Evolutionary conservation across 1,140 invertebrate genomes (phyloP), one percentile per base, ranked within the genome.

Genomic region (Lordiphosa collinella): DNA sequence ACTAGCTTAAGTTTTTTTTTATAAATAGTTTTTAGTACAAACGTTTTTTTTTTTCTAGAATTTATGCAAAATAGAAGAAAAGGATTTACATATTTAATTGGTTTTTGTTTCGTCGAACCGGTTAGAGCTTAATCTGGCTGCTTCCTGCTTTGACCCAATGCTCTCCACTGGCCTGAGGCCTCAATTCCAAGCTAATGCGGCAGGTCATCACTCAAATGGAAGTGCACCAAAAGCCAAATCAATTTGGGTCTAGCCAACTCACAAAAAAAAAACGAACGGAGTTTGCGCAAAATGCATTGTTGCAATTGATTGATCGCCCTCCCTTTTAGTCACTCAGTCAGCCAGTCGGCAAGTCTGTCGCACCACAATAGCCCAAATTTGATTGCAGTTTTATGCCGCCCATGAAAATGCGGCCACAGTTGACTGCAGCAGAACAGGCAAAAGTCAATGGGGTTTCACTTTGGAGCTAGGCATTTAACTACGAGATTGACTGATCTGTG

Each of bases 41-140:
- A 40, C 18, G 18, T 59, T 79, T 57, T 69, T 57, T n/a, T n/a
- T 53, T 80, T 74, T 55, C 29, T 80, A 65, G 76, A 68, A 59
- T 72, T 66, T 60, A 72, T 58, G 32, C 54, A 72, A 55, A 58
- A 71, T 52, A 57, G 48, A 53, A 36, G 44, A 46, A 67, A 22
- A 43, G 52, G 68, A 79, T 64, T 63, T 79, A 37, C 55, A 79
- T 73, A 54, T 64, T 48, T 41, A 61, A 57, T 62, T 59, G 25
- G n/a, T 9, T 11, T 44, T 32, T 44, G 4, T 16, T 22, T 52
- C 16, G 32, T 34, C 10, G 10, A 47, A 57, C 46, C 44, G 46
- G 46, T 57, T 41, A 22, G 9, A 1, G 10, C 35, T 35, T 9
- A 6, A 6, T 9, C 36, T 9, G 4, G 11, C 11, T 6, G 44